Percentiles rank a stretch among this genome's conserved stretches.
phyloP scores from a whole-genome alignment of 2,113 vertebrate genomes.

The Grammomys surdaster region DNA sequence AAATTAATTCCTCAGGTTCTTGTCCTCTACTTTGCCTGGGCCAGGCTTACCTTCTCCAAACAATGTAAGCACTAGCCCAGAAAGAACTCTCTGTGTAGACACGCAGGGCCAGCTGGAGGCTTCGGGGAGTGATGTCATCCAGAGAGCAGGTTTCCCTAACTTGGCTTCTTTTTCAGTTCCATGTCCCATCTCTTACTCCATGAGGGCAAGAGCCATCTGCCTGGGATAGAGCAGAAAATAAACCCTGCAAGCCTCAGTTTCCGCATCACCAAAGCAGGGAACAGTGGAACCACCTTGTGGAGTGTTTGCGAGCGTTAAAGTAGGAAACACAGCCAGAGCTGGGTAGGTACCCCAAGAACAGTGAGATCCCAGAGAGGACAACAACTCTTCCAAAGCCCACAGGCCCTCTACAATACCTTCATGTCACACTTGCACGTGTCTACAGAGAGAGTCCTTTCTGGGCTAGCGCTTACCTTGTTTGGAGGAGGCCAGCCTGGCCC shows the following conservation, averaged over 20 bases:
- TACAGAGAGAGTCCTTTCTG: not conserved
- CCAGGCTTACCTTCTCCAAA: not conserved
- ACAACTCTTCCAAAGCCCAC: rapidly evolving
- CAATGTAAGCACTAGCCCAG: not conserved
- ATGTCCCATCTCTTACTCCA: not conserved
- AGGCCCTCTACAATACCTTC: not conserved
- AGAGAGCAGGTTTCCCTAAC: constrained; percentile 16
- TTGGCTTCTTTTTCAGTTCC: not conserved
- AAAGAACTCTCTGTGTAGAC: not conserved
- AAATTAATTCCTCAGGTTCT: not conserved
- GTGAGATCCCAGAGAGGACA: no score
- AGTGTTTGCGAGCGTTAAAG: not conserved
- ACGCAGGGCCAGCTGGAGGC: not conserved
- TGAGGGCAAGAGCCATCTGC: not conserved
- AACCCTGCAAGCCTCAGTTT: not conserved
- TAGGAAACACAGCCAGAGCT: not conserved
- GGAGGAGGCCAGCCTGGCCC: not conserved
- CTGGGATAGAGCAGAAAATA: not conserved
- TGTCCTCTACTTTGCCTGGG: not conserved
- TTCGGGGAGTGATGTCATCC: constrained; percentile 3
- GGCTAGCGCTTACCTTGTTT: not conserved
- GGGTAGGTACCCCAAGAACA: not conserved
- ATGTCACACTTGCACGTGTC: not conserved
- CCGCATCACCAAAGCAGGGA: not conserved
- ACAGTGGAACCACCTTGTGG: not conserved